These are phyloP conservation scores for Tuberolachnus salignus DNA, from an alignment of 2,888 invertebrate genomes.

Conservation along the genomic window DNA sequence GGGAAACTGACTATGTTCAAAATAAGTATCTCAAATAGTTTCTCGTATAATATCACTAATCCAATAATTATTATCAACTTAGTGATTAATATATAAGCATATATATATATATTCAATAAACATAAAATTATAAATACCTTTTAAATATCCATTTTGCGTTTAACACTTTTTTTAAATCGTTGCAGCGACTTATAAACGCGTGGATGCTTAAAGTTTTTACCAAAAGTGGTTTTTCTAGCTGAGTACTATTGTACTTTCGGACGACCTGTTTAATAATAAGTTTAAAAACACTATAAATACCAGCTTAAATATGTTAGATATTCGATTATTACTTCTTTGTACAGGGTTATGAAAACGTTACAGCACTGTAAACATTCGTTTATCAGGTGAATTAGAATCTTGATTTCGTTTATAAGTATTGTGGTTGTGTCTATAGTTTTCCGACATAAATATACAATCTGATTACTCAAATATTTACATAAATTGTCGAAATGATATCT, in stretches of 20 bases:
- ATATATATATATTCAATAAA: no score
- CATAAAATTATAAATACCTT: neutral
- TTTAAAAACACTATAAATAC: neutral
- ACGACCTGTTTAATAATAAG: neutral
- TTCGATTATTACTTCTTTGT: neutral
- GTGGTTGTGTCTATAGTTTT: neutral
- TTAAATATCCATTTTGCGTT: constrained; percentile 22
- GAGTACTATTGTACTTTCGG: neutral
- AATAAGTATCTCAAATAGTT: no score
- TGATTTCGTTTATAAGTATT: neutral
- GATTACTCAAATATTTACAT: constrained; percentile 14
- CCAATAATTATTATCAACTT: no score
- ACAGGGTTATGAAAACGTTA: neutral
- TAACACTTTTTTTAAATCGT: constrained; percentile 18
- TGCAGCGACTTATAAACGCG: neutral
- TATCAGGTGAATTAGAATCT: neutral
- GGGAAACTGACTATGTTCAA: no score
- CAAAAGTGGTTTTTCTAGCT: neutral
- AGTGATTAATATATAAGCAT: no score
- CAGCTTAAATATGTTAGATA: neutral
- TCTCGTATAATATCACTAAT: no score
- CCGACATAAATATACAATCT: constrained; percentile 16
- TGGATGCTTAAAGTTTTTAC: neutral
- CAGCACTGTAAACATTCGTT: constrained; percentile 2
- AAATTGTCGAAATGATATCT: constrained; percentile 15